phyloP scores from a whole-genome alignment of 2,797 vertebrate genomes.

The Heliangelus exortis region DNA sequence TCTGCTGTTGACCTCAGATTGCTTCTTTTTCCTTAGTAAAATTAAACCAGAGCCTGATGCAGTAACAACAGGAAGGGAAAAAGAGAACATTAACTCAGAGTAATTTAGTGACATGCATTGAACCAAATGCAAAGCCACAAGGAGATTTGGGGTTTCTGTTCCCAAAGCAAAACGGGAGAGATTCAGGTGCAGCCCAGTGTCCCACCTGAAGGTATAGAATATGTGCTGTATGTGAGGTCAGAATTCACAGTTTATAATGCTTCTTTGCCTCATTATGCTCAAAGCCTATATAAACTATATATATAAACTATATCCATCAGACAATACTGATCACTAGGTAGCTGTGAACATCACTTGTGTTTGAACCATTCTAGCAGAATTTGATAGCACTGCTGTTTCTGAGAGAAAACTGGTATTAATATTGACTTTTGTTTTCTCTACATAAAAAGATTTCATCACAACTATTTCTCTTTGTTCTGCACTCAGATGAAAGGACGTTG shows the following conservation, averaged over 20 bases:
- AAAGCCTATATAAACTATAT: neutral
- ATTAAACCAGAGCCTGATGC: neutral
- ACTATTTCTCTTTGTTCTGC: neutral
- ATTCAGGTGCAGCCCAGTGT: neutral
- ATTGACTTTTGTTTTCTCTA: neutral
- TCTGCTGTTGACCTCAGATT: neutral
- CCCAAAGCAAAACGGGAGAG: neutral
- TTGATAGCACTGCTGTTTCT: neutral
- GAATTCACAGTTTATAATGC: neutral
- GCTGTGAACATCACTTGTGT: neutral
- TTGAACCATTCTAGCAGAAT: neutral
- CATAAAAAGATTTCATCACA: neutral
- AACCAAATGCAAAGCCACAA: neutral
- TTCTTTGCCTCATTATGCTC: neutral
- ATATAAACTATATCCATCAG: neutral
- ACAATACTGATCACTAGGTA: neutral
- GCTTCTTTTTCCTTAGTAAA: neutral
- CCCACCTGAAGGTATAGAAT: fast-evolving
- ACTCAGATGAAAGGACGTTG: neutral
- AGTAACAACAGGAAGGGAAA: neutral
- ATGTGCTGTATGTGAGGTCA: neutral
- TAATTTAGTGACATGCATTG: neutral
- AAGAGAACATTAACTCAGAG: neutral
- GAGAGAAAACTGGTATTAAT: neutral
- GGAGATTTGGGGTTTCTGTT: neutral